Percentiles rank a stretch among this genome's conserved stretches.
Conservation (phyloP, 2,888 invertebrate genomes). For the Taphrorychus bicolor region DNA sequence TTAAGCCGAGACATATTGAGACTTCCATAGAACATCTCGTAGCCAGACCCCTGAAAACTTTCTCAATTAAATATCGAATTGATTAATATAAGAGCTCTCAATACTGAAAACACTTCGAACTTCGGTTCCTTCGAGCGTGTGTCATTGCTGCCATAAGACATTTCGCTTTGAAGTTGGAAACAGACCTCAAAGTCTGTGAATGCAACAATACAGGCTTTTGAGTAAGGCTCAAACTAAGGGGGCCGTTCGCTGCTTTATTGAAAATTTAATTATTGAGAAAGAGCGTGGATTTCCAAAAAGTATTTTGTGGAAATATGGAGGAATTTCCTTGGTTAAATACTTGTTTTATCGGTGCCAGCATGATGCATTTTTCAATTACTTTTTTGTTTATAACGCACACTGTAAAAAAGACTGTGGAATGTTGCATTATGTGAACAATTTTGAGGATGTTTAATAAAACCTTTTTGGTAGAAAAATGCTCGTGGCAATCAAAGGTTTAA, state of each 20-base stretch:
- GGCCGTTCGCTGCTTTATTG: too few relatives aligned
- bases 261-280: not conserved
- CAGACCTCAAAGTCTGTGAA: not conserved
- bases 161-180: not conserved
- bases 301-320: too few relatives aligned
- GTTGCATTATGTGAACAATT: too few relatives aligned
- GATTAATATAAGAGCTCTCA: slow-evolving; percentile 15
- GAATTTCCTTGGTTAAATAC: too few relatives aligned
- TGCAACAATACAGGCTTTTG: not conserved
- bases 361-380: too few relatives aligned
- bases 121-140: not conserved
- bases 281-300: too few relatives aligned
- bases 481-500: too few relatives aligned
- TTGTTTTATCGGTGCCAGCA: too few relatives aligned
- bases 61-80: slow-evolving; percentile 29
- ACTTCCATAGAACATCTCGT: not conserved
- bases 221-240: not conserved
- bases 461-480: too few relatives aligned
- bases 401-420: too few relatives aligned
- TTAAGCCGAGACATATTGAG: not conserved
- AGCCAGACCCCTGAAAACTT: slow-evolving; percentile 5
- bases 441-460: too few relatives aligned
- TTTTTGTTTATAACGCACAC: too few relatives aligned
- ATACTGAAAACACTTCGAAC: not conserved
- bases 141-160: not conserved